These are phyloP conservation scores for Asobara japonica DNA, from an alignment of 1,140 invertebrate genomes.

Conservation along the genomic window DNA sequence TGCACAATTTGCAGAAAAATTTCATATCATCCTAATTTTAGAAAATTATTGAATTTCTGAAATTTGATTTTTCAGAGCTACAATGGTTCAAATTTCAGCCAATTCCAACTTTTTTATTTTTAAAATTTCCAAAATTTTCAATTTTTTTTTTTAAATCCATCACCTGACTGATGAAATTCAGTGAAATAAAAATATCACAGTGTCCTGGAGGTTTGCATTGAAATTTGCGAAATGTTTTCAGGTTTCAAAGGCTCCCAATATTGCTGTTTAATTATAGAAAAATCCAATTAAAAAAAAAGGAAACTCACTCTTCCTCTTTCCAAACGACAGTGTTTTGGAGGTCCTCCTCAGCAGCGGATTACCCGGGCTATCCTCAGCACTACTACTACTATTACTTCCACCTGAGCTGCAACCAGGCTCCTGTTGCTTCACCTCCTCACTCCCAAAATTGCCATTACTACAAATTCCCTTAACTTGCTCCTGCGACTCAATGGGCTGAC, in stretches of 20 bases:
- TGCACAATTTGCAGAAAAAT: too few species aligned
- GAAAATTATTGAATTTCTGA: too few species aligned
- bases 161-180: too few species aligned
- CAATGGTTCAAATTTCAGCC: too few species aligned
- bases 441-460: slow-evolving; percentile 58
- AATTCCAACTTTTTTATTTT: too few species aligned
- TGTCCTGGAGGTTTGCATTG: too few species aligned
- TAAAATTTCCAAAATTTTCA: too few species aligned
- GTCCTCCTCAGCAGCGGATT: slow-evolving; percentile 61
- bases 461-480: slow-evolving; percentile 54
- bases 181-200: too few species aligned
- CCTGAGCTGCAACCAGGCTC: slow-evolving; percentile 53
- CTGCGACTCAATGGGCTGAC: slow-evolving; percentile 58
- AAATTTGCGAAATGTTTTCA: too few species aligned
- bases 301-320: slow-evolving; percentile 41
- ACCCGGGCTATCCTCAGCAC: slow-evolving; percentile 36
- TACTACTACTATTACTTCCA: slow-evolving; percentile 61
- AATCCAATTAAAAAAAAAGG: slow-evolving; percentile 16
- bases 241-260: background rate
- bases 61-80: too few species aligned
- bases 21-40: too few species aligned
- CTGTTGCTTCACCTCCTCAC: slow-evolving; percentile 48
- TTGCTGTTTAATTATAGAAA: background rate
- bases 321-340: slow-evolving; percentile 64
- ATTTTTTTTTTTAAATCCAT: too few species aligned